Conservation (phyloP, 2,113 vertebrate species). For the cat (Felis catus) region DNA sequence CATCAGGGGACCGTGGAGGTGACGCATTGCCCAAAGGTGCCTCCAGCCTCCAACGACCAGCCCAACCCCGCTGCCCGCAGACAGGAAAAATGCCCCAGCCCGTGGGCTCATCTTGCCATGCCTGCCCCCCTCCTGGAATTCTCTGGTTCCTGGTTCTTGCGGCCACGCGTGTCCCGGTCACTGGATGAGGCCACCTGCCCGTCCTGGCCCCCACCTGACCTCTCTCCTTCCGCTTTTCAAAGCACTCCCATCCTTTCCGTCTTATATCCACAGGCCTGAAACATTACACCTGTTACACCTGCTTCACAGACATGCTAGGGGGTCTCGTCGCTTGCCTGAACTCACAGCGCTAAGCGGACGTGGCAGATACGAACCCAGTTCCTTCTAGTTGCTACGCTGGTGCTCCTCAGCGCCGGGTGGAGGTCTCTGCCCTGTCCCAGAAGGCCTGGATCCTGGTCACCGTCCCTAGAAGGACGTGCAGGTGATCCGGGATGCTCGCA, state of each 20-base stretch:
- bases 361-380: neutral
- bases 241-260: rapidly evolving
- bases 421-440: neutral
- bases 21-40: rapidly evolving
- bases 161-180: neutral
- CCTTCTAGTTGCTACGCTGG: rapidly evolving
- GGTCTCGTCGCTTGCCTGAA: rapidly evolving
- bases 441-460: neutral
- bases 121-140: neutral
- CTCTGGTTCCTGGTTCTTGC: neutral
- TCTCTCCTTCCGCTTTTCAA: too few species aligned
- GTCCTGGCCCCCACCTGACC: too few species aligned
- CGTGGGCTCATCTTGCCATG: rapidly evolving
- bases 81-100: neutral
- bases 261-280: too few species aligned
- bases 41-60: neutral
- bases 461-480: neutral
- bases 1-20: rapidly evolving
- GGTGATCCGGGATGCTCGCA: neutral
- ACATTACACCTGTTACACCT: neutral
- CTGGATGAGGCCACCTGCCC: neutral
- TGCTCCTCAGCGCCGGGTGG: neutral
- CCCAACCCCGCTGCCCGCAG: rapidly evolving
- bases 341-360: rapidly evolving
- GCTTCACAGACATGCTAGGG: neutral